These are phyloP conservation scores for Todiramphus chloris DNA, from an alignment of 2,113 vertebrate species.

Conservation along the genomic window DNA sequence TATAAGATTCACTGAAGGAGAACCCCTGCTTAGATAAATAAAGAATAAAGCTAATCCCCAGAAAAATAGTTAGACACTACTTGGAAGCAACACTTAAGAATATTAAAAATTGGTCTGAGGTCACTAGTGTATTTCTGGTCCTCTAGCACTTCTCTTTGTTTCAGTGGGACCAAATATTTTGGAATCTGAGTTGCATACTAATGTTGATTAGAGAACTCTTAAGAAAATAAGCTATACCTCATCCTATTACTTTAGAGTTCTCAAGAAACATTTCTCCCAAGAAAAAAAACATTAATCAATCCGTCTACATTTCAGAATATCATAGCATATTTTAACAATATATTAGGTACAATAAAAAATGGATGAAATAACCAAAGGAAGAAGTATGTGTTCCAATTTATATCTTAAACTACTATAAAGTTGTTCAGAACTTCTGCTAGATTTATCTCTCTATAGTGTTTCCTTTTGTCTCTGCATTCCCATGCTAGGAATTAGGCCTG, in stretches of 20 bases:
- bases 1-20: not conserved
- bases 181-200: not conserved
- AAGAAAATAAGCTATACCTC: conserved; percentile 44
- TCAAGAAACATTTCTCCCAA: not conserved
- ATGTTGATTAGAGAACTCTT: not conserved
- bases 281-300: not conserved
- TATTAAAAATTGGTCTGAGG: conserved; percentile 7
- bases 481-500: conserved; percentile 4
- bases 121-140: not conserved
- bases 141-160: not conserved
- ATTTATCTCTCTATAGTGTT: conserved; percentile 42
- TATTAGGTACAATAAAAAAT: not conserved
- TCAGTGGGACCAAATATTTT: conserved; percentile 30
- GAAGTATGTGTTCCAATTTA: not conserved
- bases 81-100: not conserved
- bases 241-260: conserved; percentile 3
- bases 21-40: not conserved
- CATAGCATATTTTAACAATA: not conserved
- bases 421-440: not conserved
- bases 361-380: not conserved
- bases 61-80: not conserved
- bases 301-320: not conserved
- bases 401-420: not conserved
- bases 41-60: not conserved
- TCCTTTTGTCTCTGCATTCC: conserved; percentile 35